A percentile compares a stretch with the other conserved stretches of the same genome.
Conservation (phyloP, 2,888 invertebrate species). For the Acleris literana region DNA sequence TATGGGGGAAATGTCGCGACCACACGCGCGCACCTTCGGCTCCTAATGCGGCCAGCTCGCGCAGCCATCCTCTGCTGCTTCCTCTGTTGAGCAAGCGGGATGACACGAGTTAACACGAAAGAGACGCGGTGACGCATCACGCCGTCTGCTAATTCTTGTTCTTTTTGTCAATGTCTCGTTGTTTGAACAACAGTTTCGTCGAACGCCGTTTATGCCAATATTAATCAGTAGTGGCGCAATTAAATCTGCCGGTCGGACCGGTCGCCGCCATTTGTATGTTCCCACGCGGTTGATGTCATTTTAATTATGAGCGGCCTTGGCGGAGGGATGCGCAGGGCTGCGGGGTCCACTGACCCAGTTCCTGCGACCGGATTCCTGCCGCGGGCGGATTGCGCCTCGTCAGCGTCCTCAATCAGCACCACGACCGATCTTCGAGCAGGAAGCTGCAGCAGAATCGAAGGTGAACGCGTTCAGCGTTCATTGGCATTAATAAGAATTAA, state of each 20-base stretch:
- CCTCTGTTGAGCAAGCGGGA: slow-evolving; percentile 50
- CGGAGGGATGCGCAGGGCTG: slow-evolving; percentile 57
- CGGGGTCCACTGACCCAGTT: slow-evolving; percentile 73
- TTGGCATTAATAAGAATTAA: slow-evolving; percentile 79
- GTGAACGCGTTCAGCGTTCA: slow-evolving; percentile 73
- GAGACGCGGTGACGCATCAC: slow-evolving; percentile 77
- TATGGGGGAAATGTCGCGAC: slow-evolving; percentile 78
- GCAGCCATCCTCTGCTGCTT: slow-evolving; percentile 64
- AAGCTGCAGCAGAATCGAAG: slow-evolving; percentile 59
- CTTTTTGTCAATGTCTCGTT: slow-evolving; percentile 67
- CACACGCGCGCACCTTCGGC: slow-evolving; percentile 68
- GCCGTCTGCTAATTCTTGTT: slow-evolving; percentile 67
- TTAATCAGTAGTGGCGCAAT: slow-evolving; percentile 68
- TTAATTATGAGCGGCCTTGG: slow-evolving; percentile 74
- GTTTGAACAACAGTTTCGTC: slow-evolving; percentile 56
- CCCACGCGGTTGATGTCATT: slow-evolving; percentile 81
- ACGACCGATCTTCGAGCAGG: slow-evolving; percentile 45
- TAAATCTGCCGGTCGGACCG: slow-evolving; percentile 73
- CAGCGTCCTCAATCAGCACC: slow-evolving; percentile 54
- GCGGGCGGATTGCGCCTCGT: slow-evolving; percentile 68
- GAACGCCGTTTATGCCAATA: slow-evolving; percentile 67
- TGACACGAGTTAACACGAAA: slow-evolving; percentile 40
- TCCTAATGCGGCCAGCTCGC: slow-evolving; percentile 70
- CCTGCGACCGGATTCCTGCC: slow-evolving; percentile 56
- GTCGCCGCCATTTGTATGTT: slow-evolving; percentile 74